Evolutionary conservation across 2,113 vertebrate genomes (phyloP), one percentile per base, ranked within the genome.

Genomic region (Ochotona curzoniae): DNA sequence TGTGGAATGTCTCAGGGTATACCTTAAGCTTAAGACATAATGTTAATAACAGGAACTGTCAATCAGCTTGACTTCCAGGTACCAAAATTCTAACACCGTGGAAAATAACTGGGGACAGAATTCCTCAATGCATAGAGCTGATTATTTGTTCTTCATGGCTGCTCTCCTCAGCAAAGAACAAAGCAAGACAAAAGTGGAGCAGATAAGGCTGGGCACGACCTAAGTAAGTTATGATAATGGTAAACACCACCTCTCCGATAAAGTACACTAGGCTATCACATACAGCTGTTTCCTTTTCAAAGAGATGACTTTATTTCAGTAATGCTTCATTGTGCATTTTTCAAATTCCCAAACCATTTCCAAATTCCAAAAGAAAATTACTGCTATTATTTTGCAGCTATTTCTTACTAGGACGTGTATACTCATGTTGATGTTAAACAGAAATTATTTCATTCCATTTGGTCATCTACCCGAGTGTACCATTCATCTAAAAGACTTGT

Each of bases 341-440:
- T 82, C 18, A 28, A 94, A 83, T 93, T 90, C 28, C 60, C 44
- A 57, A 57, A 87, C 81, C 91, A 49, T 69, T 86, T 63, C 44
- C 26, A 90, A 44, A 17, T 51, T 71, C 32, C 64, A 44, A 38
- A 79, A 71, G n/a, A 23, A 87, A 78, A 64, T 6, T 28, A 81
- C 61, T 73, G 14, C 30, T 32, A 1, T 47, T 64, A 82, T 83
- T 86, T 57, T 7, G 3, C 32, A 71, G 70, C 30, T 82, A 23
- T 85, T 90, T 81, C 38, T 90, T 74, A 80, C 54, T 28, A 23
- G 2, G 6, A 8, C 32, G 2, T 76, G 81, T 54, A 21, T 32
- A 38, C 9, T 2, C 25, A 70, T 69, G 21, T 38, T 94, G 26
- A n/a, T 92, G 86, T 92, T 15, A n/a, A 96, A 69, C 26, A 71